Conservation (phyloP, 2,113 vertebrate species). For the Brienomyrus brachyistius region DNA sequence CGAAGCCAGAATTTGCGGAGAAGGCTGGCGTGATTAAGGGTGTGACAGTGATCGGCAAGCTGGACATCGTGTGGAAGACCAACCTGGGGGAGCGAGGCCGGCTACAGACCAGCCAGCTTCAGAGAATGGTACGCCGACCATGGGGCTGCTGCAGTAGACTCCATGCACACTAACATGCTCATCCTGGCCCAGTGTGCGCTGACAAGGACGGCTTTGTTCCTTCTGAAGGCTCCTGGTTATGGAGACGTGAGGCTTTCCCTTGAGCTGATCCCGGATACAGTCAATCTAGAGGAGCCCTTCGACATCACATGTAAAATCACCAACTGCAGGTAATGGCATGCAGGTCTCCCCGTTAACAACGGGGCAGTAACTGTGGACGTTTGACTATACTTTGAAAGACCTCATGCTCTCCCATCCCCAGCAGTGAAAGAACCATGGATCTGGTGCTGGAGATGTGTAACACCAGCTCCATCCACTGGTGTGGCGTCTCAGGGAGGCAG, state of each 20-base stretch:
- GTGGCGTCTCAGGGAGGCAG: conserved; percentile 87
- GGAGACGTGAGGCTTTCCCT: conserved; percentile 91
- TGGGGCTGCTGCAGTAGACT: background rate
- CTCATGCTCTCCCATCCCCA: conserved; percentile 27
- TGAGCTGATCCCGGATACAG: conserved; percentile 90
- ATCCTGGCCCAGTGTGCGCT: background rate
- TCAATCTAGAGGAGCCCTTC: conserved; percentile 92
- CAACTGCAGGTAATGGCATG: conserved; percentile 85
- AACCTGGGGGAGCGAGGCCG: conserved; percentile 92
- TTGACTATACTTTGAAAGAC: too few relatives aligned
- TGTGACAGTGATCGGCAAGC: conserved; percentile 92
- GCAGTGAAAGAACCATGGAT: conserved; percentile 96
- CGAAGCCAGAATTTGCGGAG: conserved; percentile 93
- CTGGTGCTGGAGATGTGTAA: conserved; percentile 95
- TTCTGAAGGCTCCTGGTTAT: conserved; percentile 85
- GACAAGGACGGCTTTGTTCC: background rate
- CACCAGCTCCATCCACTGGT: conserved; percentile 90
- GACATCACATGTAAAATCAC: conserved; percentile 97
- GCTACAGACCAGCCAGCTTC: conserved; percentile 94
- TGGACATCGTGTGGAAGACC: conserved; percentile 99
- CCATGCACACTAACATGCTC: background rate
- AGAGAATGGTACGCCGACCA: conserved; percentile 76
- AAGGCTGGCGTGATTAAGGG: conserved; percentile 97
- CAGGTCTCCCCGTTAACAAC: background rate
- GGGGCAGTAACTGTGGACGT: too few relatives aligned